A percentile compares a stretch with the other conserved stretches of the same genome.
Evolutionary conservation across 2,113 vertebrate genomes (phyloP).

Genomic region (Hassar affinis): DNA sequence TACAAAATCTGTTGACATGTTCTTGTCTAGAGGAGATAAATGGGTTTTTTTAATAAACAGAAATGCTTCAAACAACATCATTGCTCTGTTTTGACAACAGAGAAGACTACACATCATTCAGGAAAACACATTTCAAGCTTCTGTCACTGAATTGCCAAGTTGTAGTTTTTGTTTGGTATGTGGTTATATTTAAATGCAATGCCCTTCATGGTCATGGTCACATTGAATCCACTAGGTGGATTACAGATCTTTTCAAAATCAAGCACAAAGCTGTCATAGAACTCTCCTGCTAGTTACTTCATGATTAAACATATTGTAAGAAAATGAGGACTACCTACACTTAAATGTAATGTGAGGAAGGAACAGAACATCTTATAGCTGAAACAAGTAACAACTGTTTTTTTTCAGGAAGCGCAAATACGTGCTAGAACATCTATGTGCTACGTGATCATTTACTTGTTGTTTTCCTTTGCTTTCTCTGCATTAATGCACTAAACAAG

Average conservation of each 20-base stretch:
- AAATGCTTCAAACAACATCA: background rate
- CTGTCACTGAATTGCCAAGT: background rate
- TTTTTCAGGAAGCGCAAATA: background rate
- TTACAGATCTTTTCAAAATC: background rate
- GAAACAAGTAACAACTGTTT: background rate
- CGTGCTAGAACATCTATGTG: background rate
- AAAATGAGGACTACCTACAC: background rate
- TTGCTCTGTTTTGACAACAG: background rate
- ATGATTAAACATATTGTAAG: background rate
- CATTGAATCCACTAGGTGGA: too few relatives aligned
- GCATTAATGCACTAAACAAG: background rate
- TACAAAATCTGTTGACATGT: conserved; percentile 12
- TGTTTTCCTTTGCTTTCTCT: background rate
- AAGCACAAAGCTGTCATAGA: background rate
- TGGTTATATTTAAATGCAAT: background rate
- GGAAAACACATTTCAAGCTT: background rate
- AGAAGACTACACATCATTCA: background rate
- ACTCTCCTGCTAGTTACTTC: background rate
- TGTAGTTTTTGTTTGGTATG: background rate
- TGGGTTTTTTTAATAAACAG: background rate
- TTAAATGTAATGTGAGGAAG: background rate
- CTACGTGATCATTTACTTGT: background rate
- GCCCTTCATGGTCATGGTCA: too few relatives aligned
- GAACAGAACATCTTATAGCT: background rate
- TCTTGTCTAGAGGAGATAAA: conserved; percentile 5